A percentile compares a stretch with the other conserved stretches of the same genome.
Conservation (phyloP, 2,797 vertebrate species). For the Xenopus petersii region DNA sequence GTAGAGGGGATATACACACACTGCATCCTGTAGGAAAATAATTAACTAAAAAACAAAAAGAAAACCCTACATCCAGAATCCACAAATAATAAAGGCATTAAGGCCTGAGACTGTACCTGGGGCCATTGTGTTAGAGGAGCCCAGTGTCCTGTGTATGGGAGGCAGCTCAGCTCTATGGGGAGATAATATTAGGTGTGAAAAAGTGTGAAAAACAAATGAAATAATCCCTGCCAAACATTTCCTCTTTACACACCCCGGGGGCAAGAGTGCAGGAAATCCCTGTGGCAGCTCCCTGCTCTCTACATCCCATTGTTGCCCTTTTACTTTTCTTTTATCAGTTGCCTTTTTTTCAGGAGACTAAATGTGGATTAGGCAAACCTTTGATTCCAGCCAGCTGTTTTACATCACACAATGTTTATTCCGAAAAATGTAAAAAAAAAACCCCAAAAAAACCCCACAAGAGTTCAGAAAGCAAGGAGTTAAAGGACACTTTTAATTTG, state of each 20-base stretch:
- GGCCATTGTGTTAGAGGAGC: not conserved
- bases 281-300: slow-evolving; percentile 4
- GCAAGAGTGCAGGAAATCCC: slow-evolving; percentile 17
- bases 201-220: slow-evolving; percentile 58
- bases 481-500: slow-evolving; percentile 16
- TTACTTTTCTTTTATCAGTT: slow-evolving; percentile 49
- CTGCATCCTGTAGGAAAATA: no score
- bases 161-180: slow-evolving; percentile 49
- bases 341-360: slow-evolving; percentile 37
- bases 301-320: slow-evolving; percentile 7
- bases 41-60: no score
- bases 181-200: slow-evolving; percentile 56
- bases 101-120: not conserved
- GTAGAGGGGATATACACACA: no score
- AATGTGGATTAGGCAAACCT: slow-evolving; percentile 40
- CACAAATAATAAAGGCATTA: no score
- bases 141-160: slow-evolving; percentile 20
- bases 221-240: slow-evolving; percentile 50
- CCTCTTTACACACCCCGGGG: slow-evolving; percentile 39
- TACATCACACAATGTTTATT: slow-evolving; percentile 62
- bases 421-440: slow-evolving; percentile 11
- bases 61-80: no score
- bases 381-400: slow-evolving; percentile 58
- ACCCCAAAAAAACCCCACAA: no score
- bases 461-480: slow-evolving; percentile 38